phyloP scores from a whole-genome alignment of 2,888 invertebrate species.

The Drosophila meridionalis region DNA sequence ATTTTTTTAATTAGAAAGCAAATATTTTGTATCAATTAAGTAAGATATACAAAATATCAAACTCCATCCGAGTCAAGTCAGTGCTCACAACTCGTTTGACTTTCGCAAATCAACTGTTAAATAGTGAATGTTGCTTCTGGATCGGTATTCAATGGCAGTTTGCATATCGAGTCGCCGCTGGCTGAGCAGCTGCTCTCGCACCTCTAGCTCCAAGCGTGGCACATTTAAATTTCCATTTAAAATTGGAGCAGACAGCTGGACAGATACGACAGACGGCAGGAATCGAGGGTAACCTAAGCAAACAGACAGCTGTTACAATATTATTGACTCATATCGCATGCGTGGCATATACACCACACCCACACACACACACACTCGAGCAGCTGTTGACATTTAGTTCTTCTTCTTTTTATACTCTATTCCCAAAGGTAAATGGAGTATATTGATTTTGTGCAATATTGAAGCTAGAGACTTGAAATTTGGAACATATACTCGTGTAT shows the following conservation, averaged over 20 bases:
- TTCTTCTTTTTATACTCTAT: background rate
- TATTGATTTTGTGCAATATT: no score
- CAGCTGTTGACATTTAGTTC: conserved; percentile 50
- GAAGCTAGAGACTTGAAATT: no score
- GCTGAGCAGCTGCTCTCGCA: conserved; percentile 42
- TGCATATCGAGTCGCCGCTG: conserved; percentile 25
- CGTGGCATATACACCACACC: conserved; percentile 51
- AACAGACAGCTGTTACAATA: conserved; percentile 76
- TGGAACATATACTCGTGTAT: no score
- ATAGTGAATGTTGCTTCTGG: conserved; percentile 54
- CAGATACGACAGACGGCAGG: conserved; percentile 11
- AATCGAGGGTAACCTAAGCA: conserved; percentile 38
- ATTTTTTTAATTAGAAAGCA: background rate
- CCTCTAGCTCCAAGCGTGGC: conserved; percentile 45
- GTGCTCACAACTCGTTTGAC: background rate
- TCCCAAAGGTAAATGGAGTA: no score
- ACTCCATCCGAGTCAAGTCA: background rate
- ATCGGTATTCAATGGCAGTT: conserved; percentile 27
- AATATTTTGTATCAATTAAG: background rate
- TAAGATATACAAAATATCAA: background rate
- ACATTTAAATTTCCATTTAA: conserved; percentile 71
- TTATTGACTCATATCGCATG: conserved; percentile 78
- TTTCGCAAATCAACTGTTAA: conserved; percentile 42
- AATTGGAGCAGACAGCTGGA: conserved; percentile 36
- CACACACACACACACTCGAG: conserved; percentile 19